Percentiles rank a stretch among this genome's conserved stretches.
Evolutionary conservation across 2,888 invertebrate genomes (phyloP).

Genomic region (Parelbella ahira): DNA sequence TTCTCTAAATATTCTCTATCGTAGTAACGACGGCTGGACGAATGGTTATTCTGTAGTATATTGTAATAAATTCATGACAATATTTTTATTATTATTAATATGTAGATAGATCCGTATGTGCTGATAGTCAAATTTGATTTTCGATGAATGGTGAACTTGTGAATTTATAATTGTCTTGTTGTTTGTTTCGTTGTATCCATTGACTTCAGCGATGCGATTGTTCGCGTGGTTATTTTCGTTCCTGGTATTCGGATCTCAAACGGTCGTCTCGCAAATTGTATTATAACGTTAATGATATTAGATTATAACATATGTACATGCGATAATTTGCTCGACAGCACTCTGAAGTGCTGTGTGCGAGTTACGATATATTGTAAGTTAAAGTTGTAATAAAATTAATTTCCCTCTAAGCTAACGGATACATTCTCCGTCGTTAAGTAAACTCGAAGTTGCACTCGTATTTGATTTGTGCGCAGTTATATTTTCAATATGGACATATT

Average conservation of each 20-base stretch:
- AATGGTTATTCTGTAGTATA: constrained; percentile 36
- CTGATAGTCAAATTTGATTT: constrained; percentile 27
- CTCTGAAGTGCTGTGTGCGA: constrained; percentile 1
- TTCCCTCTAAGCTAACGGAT: too few species aligned
- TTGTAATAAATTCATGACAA: constrained; percentile 63
- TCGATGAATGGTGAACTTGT: constrained; percentile 31
- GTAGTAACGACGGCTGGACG: constrained; percentile 9
- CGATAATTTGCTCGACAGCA: constrained; percentile 31
- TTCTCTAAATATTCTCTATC: constrained; percentile 4
- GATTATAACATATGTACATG: constrained; percentile 32
- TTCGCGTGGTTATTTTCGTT: constrained; percentile 42
- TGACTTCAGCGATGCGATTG: constrained; percentile 9
- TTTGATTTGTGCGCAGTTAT: too few species aligned
- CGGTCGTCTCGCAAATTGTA: constrained; percentile 55
- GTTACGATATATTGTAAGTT: too few species aligned
- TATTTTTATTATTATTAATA: constrained; percentile 39
- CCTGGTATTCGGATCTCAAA: constrained; percentile 69
- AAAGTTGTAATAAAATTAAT: too few species aligned
- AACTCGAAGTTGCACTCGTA: too few species aligned
- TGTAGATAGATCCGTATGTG: constrained; percentile 45
- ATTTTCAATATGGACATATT: too few species aligned
- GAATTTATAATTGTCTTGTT: constrained; percentile 34
- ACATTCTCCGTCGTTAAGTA: too few species aligned
- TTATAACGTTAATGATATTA: constrained; percentile 40
- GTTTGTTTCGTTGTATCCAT: constrained; percentile 28